phyloP scores from a whole-genome alignment of 1,140 invertebrate genomes.

The Caenorhabditis elegans region WBcel235 BX284605.5:12294001-12294500 shows the following conservation, averaged over 20 bases:
- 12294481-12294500: not conserved
- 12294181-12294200: not conserved
- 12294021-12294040: not conserved
- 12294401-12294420: constrained; percentile 9
- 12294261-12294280: not conserved
- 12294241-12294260: not conserved
- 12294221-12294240: not conserved
- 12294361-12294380: not conserved
- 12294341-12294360: not conserved
- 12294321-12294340: not conserved
- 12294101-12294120: not conserved
- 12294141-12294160: not conserved
- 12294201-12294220: not conserved
- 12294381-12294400: not conserved
- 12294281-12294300: not conserved
- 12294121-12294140: not conserved
- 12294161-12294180: not conserved
- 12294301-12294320: constrained; percentile 20
- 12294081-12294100: not conserved
- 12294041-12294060: not conserved
- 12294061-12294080: not conserved
- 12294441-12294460: not conserved
- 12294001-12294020: too few species aligned
- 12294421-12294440: not conserved
- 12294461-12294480: not conserved